Percentiles rank a stretch among this genome's conserved stretches.
These are phyloP conservation scores for Characodon lateralis DNA, from an alignment of 2,797 vertebrate species.

Conservation along the genomic window DNA sequence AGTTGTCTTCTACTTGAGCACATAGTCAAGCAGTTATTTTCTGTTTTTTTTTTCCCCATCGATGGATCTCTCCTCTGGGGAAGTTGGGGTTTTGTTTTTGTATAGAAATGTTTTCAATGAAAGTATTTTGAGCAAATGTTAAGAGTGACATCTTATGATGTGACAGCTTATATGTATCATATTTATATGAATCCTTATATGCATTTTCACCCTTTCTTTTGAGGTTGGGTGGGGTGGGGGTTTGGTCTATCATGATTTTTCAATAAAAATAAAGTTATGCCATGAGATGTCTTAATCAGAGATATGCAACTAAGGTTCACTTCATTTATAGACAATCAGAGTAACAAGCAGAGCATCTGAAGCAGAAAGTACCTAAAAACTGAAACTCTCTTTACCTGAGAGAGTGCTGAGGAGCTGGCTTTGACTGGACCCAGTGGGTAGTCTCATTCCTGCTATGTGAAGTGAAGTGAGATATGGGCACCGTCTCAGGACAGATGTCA, in stretches of 20 bases:
- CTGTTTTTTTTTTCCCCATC: no score
- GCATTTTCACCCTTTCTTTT: background rate
- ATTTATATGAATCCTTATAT: background rate
- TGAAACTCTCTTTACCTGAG: slow-evolving; percentile 76
- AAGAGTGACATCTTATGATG: background rate
- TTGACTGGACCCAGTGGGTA: slow-evolving; percentile 61
- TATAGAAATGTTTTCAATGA: no score
- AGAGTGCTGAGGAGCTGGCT: slow-evolving; percentile 80
- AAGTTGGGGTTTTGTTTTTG: no score
- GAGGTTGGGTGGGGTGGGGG: background rate
- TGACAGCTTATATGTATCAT: background rate
- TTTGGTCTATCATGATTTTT: background rate
- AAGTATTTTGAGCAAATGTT: background rate
- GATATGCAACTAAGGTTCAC: background rate
- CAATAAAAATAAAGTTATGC: background rate
- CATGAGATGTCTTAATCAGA: background rate
- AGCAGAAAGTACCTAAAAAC: background rate
- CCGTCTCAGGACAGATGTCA: slow-evolving; percentile 81
- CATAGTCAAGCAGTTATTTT: no score
- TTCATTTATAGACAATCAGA: background rate
- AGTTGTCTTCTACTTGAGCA: no score
- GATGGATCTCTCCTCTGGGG: no score
- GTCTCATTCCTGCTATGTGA: slow-evolving; percentile 80
- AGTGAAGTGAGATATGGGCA: slow-evolving; percentile 82
- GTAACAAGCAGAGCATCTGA: background rate